Evolutionary conservation across 2,113 vertebrate genomes (phyloP).

Genomic region (Myrmophylax atrothorax): DNA sequence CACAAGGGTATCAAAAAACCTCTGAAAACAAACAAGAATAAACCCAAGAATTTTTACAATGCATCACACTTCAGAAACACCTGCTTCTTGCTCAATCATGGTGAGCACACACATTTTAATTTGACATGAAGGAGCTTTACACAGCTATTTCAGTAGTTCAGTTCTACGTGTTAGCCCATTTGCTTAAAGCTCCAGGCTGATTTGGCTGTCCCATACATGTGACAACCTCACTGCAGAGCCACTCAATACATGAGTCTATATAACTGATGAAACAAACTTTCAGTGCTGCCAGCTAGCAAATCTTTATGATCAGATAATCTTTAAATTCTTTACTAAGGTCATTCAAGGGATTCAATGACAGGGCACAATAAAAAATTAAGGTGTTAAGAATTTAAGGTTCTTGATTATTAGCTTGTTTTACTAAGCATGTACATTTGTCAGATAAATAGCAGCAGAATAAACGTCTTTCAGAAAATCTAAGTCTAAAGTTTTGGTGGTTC

Average conservation of each 20-base stretch:
- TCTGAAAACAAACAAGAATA: neutral
- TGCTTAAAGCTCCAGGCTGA: neutral
- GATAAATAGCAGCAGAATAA: neutral
- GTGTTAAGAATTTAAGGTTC: neutral
- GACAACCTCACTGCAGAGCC: slow-evolving; percentile 8
- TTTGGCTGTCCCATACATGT: neutral
- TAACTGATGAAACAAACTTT: slow-evolving; percentile 10
- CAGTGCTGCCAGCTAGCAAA: neutral
- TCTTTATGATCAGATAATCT: slow-evolving; percentile 40
- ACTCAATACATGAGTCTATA: slow-evolving; percentile 32
- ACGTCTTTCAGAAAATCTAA: neutral
- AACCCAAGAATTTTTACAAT: neutral
- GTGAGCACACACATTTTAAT: neutral
- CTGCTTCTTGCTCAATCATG: neutral
- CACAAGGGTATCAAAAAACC: neutral
- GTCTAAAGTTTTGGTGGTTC: neutral
- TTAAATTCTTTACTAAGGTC: slow-evolving; percentile 22
- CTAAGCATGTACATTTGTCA: neutral
- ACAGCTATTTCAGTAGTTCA: neutral
- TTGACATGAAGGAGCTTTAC: neutral
- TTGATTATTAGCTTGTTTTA: neutral
- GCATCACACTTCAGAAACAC: neutral
- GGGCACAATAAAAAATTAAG: neutral
- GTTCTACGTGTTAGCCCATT: neutral
- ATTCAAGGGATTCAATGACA: neutral